Evolutionary conservation across 2,113 vertebrate species (phyloP), one percentile per base, ranked within the genome.

Genomic region (Aspidoscelis tigris): DNA sequence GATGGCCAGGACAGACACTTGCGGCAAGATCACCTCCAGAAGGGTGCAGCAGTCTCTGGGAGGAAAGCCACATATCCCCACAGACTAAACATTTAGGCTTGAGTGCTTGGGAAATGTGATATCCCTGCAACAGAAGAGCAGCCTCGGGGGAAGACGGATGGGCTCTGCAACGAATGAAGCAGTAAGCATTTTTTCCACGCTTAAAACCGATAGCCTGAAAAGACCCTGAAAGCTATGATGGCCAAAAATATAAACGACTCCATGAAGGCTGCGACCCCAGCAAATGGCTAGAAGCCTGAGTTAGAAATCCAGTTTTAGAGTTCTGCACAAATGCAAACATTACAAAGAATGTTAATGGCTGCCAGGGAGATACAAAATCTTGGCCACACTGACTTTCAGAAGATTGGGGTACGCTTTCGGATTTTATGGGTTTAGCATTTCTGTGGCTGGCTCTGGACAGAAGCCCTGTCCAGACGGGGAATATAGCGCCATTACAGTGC

Each of bases 141-240:
- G 65, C 39, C 65, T 58, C 70, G 68, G 71, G 53, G 80, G 80
- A 78, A 71, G 53, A 71, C 7, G 50, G 18, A n/a, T 76, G 66
- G 66, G 39, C 50, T 84, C 65, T 12, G 24, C 66, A 71, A 33
- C 39, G 26, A 70, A 78, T 78, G 39, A 77, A 77, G 76, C 39
- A 12, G 55, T 65, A 26, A 33, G 18, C 39, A 24, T 77, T 58
- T 71, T 58, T 61, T 66, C 41, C 82, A 70, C 21, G 75, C 47
- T n/a, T n/a, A 78, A 61, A 41, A 44, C 66, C 71, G 74, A 78
- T 43, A 44, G 50, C 66, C 50, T n/a, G 16, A 66, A 84, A 77
- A 77, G 65, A 64, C 65, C 82, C 75, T 58, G 74, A 84, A 84
- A 84, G 33, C 21, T 61, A 70, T 33, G 66, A 84, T 70, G 66